Evolutionary conservation across 1,140 invertebrate species (phyloP), one percentile per base, ranked within the genome.

Genomic region (Aphis craccivora): DNA sequence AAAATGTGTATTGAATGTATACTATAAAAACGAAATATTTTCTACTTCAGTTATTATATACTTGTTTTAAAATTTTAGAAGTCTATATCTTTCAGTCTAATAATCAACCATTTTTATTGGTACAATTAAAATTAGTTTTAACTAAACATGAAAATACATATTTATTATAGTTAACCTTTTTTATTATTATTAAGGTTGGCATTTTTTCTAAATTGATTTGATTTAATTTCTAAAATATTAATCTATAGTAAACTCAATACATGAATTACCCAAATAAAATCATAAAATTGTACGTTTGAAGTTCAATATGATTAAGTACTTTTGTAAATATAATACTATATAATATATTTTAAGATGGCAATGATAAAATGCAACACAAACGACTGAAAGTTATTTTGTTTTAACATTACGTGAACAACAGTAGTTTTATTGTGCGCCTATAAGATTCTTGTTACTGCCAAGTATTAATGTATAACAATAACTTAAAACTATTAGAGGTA

Each of bases 361-460:
- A 18, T 40, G 37, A 90, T 45, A 37, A 55, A 55, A 89, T 90
- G 53, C 53, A 60, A 90, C 53, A 60, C 35, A 90, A 90, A 67
- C 37, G 89, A 90, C 89, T 90, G 89, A 90, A 90, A 67, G 53
- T 67, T 43, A 67, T 90, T 60, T 60, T 89, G 22, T 53, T 90
- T 90, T 37, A 60, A 60, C 35, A n/a, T 90, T 90, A 40, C 2
- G 18, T 90, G 55, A 89, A 90, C 37, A 90, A 90, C 55, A 25
- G 14, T 90, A 67, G 89, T 67, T 90, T 18, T 67, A 90, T 90
- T 67, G 11, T 90, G 53, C n/a, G 55, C 14, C 55, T 67, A 67
- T 67, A n/a, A 53, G 45, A 40, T 93, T 83, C 81, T 86, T 18
- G 76, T 40, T 55, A 93, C 91, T 93, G 91, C 91, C 91, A 93